Evolutionary conservation across 2,113 vertebrate genomes (phyloP).

Genomic region (Vulpes ferrilata): DNA sequence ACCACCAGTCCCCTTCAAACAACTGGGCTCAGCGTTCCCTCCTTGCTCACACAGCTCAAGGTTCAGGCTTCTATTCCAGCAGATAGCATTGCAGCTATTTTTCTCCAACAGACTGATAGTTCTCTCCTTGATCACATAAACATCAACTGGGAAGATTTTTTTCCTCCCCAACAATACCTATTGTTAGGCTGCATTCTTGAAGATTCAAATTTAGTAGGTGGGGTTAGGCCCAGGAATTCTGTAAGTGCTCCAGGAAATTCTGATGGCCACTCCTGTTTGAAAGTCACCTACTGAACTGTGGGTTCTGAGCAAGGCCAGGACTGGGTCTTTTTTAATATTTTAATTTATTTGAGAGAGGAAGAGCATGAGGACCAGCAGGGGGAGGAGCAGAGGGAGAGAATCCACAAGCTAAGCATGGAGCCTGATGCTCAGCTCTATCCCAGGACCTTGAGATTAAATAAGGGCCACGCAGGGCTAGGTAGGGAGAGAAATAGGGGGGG

Average conservation of each 20-base stretch:
- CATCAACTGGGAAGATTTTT: background rate
- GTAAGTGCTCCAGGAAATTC: background rate
- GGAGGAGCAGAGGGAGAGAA: background rate
- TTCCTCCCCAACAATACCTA: background rate
- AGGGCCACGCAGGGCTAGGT: too few species aligned
- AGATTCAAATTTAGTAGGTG: background rate
- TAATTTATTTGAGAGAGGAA: background rate
- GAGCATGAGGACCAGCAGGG: background rate
- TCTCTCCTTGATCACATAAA: background rate
- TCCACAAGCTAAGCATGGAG: background rate
- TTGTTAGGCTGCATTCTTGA: background rate
- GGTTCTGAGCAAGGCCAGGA: background rate
- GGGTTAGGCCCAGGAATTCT: too few species aligned
- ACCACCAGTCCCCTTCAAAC: background rate
- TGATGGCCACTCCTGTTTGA: background rate
- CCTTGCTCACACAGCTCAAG: background rate
- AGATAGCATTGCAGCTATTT: background rate
- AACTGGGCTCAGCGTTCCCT: background rate
- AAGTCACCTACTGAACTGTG: background rate
- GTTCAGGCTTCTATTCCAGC: background rate
- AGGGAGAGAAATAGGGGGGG: too few species aligned
- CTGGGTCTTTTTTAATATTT: background rate
- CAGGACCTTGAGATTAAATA: background rate
- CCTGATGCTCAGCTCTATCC: background rate
- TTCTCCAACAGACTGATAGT: background rate